phyloP scores from a whole-genome alignment of 1,140 invertebrate genomes.

The Drosophila repletoides region DNA sequence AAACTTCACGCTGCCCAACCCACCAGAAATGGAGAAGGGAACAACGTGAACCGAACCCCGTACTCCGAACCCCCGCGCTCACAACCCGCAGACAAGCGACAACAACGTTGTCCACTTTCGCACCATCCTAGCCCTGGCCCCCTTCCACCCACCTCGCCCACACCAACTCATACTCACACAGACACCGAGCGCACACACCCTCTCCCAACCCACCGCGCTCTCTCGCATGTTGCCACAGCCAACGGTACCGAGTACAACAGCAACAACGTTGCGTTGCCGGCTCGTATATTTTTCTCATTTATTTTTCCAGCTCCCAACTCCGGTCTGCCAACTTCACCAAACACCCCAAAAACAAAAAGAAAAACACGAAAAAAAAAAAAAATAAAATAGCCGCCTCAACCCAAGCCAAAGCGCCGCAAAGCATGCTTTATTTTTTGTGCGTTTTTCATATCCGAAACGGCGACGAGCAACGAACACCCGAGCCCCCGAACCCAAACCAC shows the following conservation, averaged over 20 bases:
- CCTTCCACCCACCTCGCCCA: background rate
- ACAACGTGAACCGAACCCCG: background rate
- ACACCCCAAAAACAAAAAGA: no score
- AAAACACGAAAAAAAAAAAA: no score
- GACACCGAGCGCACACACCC: slow-evolving; percentile 1
- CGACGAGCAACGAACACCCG: slow-evolving; percentile 51
- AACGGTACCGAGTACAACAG: slow-evolving; percentile 47
- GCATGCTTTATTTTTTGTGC: slow-evolving; percentile 73
- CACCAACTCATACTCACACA: slow-evolving; percentile 12
- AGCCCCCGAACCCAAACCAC: slow-evolving; percentile 1
- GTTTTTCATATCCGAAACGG: slow-evolving; percentile 82
- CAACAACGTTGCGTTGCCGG: slow-evolving; percentile 77
- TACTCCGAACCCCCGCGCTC: background rate
- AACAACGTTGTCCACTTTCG: slow-evolving; percentile 79
- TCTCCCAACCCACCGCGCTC: background rate
- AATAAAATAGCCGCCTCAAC: background rate
- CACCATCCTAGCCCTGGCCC: slow-evolving; percentile 34
- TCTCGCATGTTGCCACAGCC: slow-evolving; percentile 52
- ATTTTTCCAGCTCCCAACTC: slow-evolving; percentile 63
- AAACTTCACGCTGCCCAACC: slow-evolving; percentile 69
- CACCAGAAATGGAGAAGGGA: slow-evolving; percentile 22
- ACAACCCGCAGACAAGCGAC: slow-evolving; percentile 61
- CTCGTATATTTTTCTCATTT: slow-evolving; percentile 80
- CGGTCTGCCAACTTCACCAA: slow-evolving; percentile 33
- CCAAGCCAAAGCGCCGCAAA: slow-evolving; percentile 40